phyloP scores from a whole-genome alignment of 2,888 invertebrate species.

The Tenthredo distinguenda region DNA sequence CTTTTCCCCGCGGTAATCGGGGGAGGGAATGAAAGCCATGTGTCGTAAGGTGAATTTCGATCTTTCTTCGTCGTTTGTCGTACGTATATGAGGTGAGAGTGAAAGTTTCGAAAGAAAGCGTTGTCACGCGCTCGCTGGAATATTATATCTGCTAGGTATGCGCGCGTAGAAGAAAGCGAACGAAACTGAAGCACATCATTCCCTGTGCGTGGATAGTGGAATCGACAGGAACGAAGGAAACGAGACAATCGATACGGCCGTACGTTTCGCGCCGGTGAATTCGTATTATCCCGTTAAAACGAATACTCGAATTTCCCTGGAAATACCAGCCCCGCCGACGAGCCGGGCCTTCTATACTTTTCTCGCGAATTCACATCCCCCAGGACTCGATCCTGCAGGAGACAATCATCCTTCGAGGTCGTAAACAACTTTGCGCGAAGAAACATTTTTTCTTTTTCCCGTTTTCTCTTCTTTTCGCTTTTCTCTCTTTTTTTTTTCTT shows the following conservation, averaged over 20 bases:
- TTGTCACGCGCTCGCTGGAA: background rate
- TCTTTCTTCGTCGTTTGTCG: too few relatives aligned
- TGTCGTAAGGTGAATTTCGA: too few relatives aligned
- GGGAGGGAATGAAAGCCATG: too few relatives aligned
- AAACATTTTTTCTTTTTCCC: background rate
- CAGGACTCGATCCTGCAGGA: conserved; percentile 23
- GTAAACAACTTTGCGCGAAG: conserved; percentile 32
- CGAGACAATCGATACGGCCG: conserved; percentile 28
- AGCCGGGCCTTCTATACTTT: background rate
- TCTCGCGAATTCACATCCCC: conserved; percentile 17
- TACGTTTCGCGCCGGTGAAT: conserved; percentile 22
- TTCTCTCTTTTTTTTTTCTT: background rate
- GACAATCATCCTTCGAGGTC: conserved; percentile 31
- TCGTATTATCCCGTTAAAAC: conserved; percentile 38
- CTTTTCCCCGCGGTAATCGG: too few relatives aligned
- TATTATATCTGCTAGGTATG: background rate
- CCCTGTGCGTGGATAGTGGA: background rate
- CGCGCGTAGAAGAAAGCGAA: background rate
- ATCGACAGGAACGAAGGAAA: background rate
- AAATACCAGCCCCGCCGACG: background rate
- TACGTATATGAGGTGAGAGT: background rate
- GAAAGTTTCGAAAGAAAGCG: too few relatives aligned
- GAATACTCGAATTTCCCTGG: conserved; percentile 10
- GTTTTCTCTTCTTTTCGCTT: background rate
- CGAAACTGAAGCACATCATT: background rate